Base-by-base conservation (phyloP, 37 sponge, comb jelly and placozoan genomes). In the Aplysina aerophoba region DNA sequence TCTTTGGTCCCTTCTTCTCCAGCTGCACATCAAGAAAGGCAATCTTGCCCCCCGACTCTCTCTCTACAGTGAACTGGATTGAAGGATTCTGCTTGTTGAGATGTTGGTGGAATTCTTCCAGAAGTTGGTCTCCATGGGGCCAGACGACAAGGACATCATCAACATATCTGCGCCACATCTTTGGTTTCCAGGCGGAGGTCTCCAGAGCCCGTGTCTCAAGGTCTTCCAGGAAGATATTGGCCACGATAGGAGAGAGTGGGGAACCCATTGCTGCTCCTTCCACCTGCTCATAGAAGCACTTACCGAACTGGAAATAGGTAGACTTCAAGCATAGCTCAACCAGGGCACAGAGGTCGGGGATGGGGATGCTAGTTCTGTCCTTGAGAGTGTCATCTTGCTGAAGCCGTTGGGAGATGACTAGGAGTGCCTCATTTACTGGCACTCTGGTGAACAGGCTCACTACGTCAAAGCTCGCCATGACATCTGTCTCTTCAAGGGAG, bases 241-340 rank as follows among this genome's bases (percentile, higher is more conserved):
- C 80, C 15, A 79, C 56, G 4, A 79, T 55, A 6, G 80, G 80
- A n/a, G 80, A 79, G 25, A 79, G 80, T 2, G 80, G 80, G 13
- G 80, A 79, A 13, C 80, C 80, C 80, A 79, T 79, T 4, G 80
- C 80, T 55, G 80, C 80, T 13, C 80, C 80, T 79, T 55, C 19
- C n/a, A 79, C 30, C 16, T 79, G 80, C 13, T 79, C 57, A 55
- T 19, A 79, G 80, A 79, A 79, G 19, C 17, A 27, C 5, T 39
- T 19, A 8, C 57, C 80, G 44, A 55, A 79, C 30, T 28, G 53
- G 33, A 79, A 79, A 56, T 79, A 79, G 19, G 80, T 55, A 0
- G 55, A 55, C 56, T 79, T 79, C 6, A 79, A 6, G 36, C 80
- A 79, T 3, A 79, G 25, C 36, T 79, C 80, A 1, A 79, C 80